Base-by-base conservation (phyloP, 2,797 vertebrate genomes). In the Peromyscus melanophrys region DNA sequence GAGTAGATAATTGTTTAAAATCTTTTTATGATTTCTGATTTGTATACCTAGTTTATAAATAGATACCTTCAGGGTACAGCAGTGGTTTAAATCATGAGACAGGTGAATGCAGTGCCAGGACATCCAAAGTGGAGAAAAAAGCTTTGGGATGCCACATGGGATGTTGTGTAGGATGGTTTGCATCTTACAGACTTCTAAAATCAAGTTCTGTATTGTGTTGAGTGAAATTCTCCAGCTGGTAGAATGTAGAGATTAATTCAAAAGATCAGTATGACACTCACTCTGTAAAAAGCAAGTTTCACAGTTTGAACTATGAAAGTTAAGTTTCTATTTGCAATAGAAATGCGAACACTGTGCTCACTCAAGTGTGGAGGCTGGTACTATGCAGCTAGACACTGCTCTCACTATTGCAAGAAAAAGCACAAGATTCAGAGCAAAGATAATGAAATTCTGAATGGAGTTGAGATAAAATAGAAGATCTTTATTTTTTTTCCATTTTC, bases 401-500 rank as follows among this genome's bases (percentile, higher is more conserved):
- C 14, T 89, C 10, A 23, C 16, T 27, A 52, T 25, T 12, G 16
- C 2, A 40, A 73, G 13, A 8, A 61, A 0, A 5, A 63, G 81
- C 5, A 65, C 2, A 10, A 10, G 25, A 31, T 3, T 37, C 19
- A 9, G 2, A 34, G 12, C 21, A 83, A 59, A 75, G 1, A 11
- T 92, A 65, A 89, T 57, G 61, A 86, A 52, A 29, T 43, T 95
- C 14, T 84, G 52, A 80, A 84, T 40, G 16, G 6, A 21, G 8
- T 63, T 11, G 49, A 61, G 21, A 85, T 49, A 83, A 83, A 82
- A 43, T 65, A 90, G 85, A 71, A 25, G 55, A 57, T 63, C 88
- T 94, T n/a, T 86, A 75, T 6, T 92, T 75, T 92, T 75, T 80
- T 27, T 46, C 11, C 31, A 21, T 25, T 92, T 89, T n/a, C 0